A percentile compares a stretch with the other conserved stretches of the same genome.
Conservation (phyloP, 2,113 vertebrate species). For the Tetrax tetrax region DNA sequence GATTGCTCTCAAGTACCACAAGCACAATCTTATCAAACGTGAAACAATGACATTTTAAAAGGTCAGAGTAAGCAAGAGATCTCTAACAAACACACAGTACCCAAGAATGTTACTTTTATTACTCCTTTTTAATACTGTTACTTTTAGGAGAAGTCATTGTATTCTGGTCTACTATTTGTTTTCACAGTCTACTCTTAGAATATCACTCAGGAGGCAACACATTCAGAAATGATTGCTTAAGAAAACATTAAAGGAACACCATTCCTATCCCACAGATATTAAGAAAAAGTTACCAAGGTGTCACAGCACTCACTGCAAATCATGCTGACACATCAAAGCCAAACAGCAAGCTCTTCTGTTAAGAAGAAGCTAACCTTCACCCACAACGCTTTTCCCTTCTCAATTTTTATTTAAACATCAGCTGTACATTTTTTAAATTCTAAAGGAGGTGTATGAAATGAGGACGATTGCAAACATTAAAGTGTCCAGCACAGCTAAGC, state of each 20-base stretch:
- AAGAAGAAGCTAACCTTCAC: neutral
- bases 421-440: neutral
- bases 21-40: neutral
- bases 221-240: neutral
- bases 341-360: neutral
- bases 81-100: neutral
- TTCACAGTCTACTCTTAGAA: neutral
- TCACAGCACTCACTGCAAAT: neutral
- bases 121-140: neutral
- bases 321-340: neutral
- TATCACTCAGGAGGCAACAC: neutral
- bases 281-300: neutral
- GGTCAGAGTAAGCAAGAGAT: neutral
- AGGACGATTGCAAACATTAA: neutral
- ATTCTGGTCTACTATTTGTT: neutral
- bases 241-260: neutral
- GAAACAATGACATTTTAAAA: neutral
- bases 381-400: neutral
- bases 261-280: neutral
- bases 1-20: neutral
- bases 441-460: neutral
- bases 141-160: neutral
- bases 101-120: neutral
- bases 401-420: neutral
- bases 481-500: neutral